Conservation (phyloP, 2,797 vertebrate species). For the Antennarius maculatus region DNA sequence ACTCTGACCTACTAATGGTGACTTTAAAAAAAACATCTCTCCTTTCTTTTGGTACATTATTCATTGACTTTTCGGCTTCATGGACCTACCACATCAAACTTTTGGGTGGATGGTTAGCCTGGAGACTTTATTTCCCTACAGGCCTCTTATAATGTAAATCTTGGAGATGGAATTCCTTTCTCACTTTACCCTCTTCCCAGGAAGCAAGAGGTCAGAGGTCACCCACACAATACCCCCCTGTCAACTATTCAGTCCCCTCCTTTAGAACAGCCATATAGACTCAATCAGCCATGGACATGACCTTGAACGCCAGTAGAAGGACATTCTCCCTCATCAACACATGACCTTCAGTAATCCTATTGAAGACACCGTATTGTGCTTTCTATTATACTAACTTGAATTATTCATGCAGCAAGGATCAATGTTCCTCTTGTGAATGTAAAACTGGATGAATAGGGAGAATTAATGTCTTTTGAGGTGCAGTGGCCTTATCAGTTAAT, state of each 20-base stretch:
- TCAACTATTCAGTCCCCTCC: not conserved
- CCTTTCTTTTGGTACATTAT: not conserved
- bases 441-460: conserved; percentile 13
- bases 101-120: not conserved
- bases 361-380: not conserved
- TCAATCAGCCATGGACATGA: conserved; percentile 2
- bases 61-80: not conserved
- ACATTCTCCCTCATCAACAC: not conserved
- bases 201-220: conserved; percentile 27
- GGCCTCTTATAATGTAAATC: not conserved
- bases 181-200: not conserved
- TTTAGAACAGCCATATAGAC: conserved; percentile 6
- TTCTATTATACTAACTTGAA: not conserved
- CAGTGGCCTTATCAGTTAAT: conserved; percentile 26
- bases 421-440: not conserved
- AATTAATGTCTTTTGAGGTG: conserved; percentile 23
- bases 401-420: not conserved
- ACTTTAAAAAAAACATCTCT: not conserved
- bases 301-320: conserved; percentile 34
- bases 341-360: not conserved
- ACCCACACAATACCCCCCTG: conserved; percentile 17
- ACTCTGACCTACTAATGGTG: not conserved
- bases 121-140: not conserved
- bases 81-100: not conserved
- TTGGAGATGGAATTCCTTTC: not conserved